Percentiles rank a stretch among this genome's conserved stretches.
phyloP scores from a whole-genome alignment of 1,140 invertebrate species.

The Nephila pilipes region DNA sequence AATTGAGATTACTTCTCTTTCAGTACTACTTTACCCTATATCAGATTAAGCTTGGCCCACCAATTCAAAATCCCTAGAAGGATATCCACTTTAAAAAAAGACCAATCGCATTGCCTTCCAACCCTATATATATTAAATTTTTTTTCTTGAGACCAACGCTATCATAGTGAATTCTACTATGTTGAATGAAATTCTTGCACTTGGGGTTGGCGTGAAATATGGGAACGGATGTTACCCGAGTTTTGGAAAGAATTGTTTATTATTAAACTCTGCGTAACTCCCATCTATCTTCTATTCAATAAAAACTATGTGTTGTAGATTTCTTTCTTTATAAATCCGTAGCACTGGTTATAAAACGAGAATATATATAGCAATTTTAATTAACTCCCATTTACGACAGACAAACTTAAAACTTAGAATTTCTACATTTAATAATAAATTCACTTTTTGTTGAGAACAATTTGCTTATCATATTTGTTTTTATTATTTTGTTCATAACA shows the following conservation, averaged over 20 bases:
- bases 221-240: background rate
- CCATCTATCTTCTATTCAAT: background rate
- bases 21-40: background rate
- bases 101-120: background rate
- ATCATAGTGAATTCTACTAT: background rate
- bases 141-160: background rate
- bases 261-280: background rate
- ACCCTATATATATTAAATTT: conserved; percentile 1
- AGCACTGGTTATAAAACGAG: background rate
- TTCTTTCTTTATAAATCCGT: background rate
- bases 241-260: background rate
- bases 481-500: too few relatives aligned
- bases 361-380: background rate
- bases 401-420: too few relatives aligned
- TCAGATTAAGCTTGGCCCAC: background rate
- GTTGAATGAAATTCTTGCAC: background rate
- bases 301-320: background rate
- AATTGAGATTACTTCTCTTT: background rate
- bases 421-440: too few relatives aligned
- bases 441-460: too few relatives aligned
- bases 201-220: background rate
- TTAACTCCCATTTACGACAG: too few relatives aligned
- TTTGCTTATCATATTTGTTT: too few relatives aligned
- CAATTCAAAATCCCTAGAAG: background rate
- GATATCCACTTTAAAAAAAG: background rate